These are phyloP conservation scores for Cydia pomonella DNA, from an alignment of 1,140 invertebrate species.

Conservation along the genomic window DNA sequence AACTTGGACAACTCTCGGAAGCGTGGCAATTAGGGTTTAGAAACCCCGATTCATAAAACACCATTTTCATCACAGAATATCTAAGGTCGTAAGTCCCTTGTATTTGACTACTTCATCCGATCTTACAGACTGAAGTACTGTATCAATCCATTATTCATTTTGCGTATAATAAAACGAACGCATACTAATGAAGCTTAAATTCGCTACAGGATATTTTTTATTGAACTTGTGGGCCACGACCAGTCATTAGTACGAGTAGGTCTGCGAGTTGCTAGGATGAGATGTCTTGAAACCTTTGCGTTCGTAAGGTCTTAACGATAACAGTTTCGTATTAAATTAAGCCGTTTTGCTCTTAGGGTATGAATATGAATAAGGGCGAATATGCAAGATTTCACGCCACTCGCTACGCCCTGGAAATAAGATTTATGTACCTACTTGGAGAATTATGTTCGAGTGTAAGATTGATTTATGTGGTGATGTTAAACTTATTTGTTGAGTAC, in stretches of 20 bases:
- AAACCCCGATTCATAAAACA: not conserved
- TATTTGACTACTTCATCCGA: not conserved
- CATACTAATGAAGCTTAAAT: conserved; percentile 15
- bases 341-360: not conserved
- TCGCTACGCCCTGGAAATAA: not conserved
- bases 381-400: not conserved
- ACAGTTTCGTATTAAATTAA: not conserved
- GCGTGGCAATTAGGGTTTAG: not conserved
- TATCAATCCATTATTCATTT: conserved; percentile 8
- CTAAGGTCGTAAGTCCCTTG: not conserved
- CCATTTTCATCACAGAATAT: not conserved
- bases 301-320: not conserved
- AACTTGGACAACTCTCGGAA: not conserved
- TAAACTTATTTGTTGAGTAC: not conserved
- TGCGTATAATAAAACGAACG: conserved; percentile 5
- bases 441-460: not conserved
- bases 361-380: not conserved
- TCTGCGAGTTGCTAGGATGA: not conserved
- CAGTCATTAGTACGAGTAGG: not conserved
- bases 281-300: not conserved
- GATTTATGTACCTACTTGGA: too few relatives aligned
- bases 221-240: not conserved
- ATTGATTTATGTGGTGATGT: not conserved
- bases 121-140: not conserved
- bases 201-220: not conserved